A percentile compares a stretch with the other conserved stretches of the same genome.
These are phyloP conservation scores for Aphidius colemani DNA, from an alignment of 2,888 invertebrate genomes.

Conservation along the genomic window DNA sequence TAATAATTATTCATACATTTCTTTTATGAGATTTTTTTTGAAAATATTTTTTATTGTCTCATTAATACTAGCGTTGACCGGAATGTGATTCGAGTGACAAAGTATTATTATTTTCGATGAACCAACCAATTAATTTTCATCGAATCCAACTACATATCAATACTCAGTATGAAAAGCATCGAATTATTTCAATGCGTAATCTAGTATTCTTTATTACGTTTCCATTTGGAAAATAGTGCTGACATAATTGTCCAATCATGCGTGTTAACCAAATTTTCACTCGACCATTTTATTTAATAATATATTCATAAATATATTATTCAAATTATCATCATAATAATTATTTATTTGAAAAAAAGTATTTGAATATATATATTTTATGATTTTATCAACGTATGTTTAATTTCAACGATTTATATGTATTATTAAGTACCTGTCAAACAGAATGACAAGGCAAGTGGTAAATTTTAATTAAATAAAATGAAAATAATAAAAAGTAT, in stretches of 20 bases:
- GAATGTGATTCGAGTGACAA: neutral
- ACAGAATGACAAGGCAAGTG: neutral
- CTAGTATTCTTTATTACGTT: conserved; percentile 9
- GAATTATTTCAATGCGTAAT: conserved; percentile 17
- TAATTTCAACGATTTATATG: neutral
- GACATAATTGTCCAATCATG: conserved; percentile 10
- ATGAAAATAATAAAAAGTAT: neutral
- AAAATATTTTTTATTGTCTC: neutral
- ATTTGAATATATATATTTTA: neutral
- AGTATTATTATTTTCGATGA: conserved; percentile 3
- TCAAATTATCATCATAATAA: neutral
- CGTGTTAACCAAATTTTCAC: neutral
- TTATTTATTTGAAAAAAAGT: too few species aligned
- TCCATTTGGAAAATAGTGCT: conserved; percentile 2
- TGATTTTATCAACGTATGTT: neutral
- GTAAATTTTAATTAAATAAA: neutral
- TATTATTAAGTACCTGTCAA: neutral
- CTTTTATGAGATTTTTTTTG: too few species aligned
- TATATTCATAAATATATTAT: neutral
- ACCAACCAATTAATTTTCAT: conserved; percentile 24
- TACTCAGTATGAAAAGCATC: conserved; percentile 9
- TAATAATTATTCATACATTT: too few species aligned
- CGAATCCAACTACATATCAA: conserved; percentile 15
- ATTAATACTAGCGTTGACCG: conserved; percentile 16
- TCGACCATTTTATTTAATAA: neutral